Percentiles rank a stretch among this genome's conserved stretches.
phyloP scores from a whole-genome alignment of 2,888 invertebrate species.

The Phyto melanocephala region DNA sequence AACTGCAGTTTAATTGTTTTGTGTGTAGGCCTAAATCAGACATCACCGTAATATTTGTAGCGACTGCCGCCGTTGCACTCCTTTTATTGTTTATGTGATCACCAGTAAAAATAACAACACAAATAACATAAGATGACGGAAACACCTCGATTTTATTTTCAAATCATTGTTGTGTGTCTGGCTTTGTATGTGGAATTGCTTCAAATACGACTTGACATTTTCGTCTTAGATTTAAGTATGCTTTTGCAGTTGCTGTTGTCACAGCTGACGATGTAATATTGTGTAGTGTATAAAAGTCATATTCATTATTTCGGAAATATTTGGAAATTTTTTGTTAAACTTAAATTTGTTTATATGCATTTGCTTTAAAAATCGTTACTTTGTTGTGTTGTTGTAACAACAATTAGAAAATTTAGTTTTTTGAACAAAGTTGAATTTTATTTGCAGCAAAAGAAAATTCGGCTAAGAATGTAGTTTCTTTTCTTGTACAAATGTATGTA shows the following conservation, averaged over 20 bases:
- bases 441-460: background rate
- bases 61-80: background rate
- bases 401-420: background rate
- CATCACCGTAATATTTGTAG: background rate
- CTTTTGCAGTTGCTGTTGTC: background rate
- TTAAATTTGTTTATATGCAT: constrained; percentile 4
- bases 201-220: constrained; percentile 29
- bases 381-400: background rate
- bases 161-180: constrained; percentile 30
- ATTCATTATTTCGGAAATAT: constrained; percentile 62
- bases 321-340: constrained; percentile 43
- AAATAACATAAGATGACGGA: constrained; percentile 50
- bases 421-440: background rate
- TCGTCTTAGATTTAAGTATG: constrained; percentile 2
- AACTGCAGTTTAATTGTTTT: constrained; percentile 33
- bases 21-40: constrained; percentile 60
- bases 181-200: background rate
- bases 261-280: background rate
- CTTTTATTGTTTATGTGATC: background rate
- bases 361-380: background rate
- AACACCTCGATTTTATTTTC: constrained; percentile 60
- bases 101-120: constrained; percentile 22
- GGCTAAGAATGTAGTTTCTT: background rate
- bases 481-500: too few species aligned
- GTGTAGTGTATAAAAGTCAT: constrained; percentile 1